Evolutionary conservation across 2,888 invertebrate genomes (phyloP), one percentile per base, ranked within the genome.

Genomic region (Linnaemya tessellans): DNA sequence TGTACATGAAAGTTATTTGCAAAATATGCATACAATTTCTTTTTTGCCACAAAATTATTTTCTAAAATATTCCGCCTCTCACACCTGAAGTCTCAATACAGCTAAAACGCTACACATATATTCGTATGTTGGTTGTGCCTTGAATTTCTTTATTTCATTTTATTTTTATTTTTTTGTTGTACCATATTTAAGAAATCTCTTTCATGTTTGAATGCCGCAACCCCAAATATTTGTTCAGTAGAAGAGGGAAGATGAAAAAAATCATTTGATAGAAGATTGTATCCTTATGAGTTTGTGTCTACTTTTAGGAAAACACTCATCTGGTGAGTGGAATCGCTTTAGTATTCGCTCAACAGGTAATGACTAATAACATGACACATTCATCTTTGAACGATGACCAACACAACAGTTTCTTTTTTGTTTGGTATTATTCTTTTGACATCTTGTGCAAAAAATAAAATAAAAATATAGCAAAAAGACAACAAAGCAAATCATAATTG

Each of bases 321-420:
- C 65, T 51, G 46, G 43, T n/a, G 41, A 70, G 38, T 51, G 18
- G 41, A 62, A 67, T 62, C 13, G 73, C 46, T 35, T 84, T 70
- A 73, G 81, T 68, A 70, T 74, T 74, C 35, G 38, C 43, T 81
- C 84, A 81, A 84, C 78, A 84, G 81, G 81, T 84, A 81, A 81
- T 75, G 84, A 84, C 65, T 83, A 83, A 83, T 35, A 71, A 65
- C n/a, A 22, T 64, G 78, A 68, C 58, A 56, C 68, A 78, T 73
- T 51, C 62, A 64, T 62, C 46, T 73, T 25, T 51, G 13, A 73
- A 65, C 46, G 15, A 60, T 77, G 64, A 64, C 56, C 64, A 64
- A 67, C 38, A 22, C 15, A 4, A 54, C 49, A 41, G n/a, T 54
- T 68, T 64, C 5, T n/a, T 38, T 68, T 58, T 20, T 41, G 41